Base-by-base conservation (phyloP, 1,140 invertebrate genomes). In the Bombus soroeensis region DNA sequence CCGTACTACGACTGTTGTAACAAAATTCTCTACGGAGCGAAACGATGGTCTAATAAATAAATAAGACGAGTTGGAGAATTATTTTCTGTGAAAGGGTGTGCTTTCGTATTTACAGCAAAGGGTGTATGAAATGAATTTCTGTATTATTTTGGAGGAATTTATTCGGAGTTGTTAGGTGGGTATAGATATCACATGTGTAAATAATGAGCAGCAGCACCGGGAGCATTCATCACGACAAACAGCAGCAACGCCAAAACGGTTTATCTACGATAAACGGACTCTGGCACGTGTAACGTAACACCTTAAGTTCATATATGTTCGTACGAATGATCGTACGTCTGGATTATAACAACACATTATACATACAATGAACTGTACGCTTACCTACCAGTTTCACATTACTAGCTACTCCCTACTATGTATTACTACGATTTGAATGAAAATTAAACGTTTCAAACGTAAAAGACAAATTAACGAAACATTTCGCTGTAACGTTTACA, bases 261-360 rank as follows among this genome's bases (percentile, higher is more conserved):
- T 85, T 88, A 88, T 80, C 86, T 64, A 43, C 72, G 81, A 88
- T 89, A 76, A 79, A 85, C 79, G 76, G 64, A 47, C 77, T 81
- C 81, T 34, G 72, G 77, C 70, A 84, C 76, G 78, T 39, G 87
- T 88, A 88, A 88, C 76, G 28, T 88, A 88, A 88, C 86, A 88
- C 81, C 81, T 68, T 53, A 39, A 76, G 53, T 41, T 75, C 72
- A 83, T 83, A 81, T 81, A 76, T 76, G 81, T 39, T 83, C 59
- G 59, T 76, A 76, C 64, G 73, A 83, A 83, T 41, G 41, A 83
- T 62, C 47, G 32, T 32, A 28, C 41, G 59, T 76, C 72, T 5
- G 53, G 73, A 76, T 83, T 83, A 83, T 66, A 66, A 59, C 32
- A 41, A 37, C 72, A 5, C 62, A 28, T 83, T 83, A 76, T 15